These are phyloP conservation scores for Eupithecia centaureata DNA, from an alignment of 2,888 invertebrate species.

Conservation along the genomic window DNA sequence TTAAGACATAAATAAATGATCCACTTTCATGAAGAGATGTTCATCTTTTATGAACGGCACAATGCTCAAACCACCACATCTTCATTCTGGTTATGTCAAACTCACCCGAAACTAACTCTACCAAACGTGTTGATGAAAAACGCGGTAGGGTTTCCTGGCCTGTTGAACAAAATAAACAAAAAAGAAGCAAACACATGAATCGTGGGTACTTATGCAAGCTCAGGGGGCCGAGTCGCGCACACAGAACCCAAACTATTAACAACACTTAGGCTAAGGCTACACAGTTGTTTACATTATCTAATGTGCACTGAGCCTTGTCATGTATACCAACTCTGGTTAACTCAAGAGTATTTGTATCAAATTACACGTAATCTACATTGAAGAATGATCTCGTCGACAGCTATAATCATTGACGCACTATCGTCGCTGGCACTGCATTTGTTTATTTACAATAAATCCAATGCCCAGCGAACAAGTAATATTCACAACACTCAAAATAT, in stretches of 20 bases:
- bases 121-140: slow-evolving; percentile 89
- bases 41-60: slow-evolving; percentile 74
- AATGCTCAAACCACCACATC: slow-evolving; percentile 82
- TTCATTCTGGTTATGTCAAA: slow-evolving; percentile 82
- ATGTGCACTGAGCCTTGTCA: slow-evolving; percentile 44
- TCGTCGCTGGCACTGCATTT: slow-evolving; percentile 11
- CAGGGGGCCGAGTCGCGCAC: slow-evolving; percentile 65
- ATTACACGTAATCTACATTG: neutral
- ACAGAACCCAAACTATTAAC: slow-evolving; percentile 66
- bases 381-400: slow-evolving; percentile 2
- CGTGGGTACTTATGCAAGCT: slow-evolving; percentile 72
- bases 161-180: slow-evolving; percentile 87
- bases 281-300: slow-evolving; percentile 24
- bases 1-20: slow-evolving; percentile 76
- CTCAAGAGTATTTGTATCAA: neutral
- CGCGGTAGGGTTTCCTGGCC: slow-evolving; percentile 87
- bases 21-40: slow-evolving; percentile 71
- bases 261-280: slow-evolving; percentile 47
- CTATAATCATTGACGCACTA: slow-evolving; percentile 6
- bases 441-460: slow-evolving; percentile 17
- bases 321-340: slow-evolving; percentile 40
- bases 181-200: slow-evolving; percentile 75
- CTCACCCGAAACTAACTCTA: slow-evolving; percentile 89
- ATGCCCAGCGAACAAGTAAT: slow-evolving; percentile 1
- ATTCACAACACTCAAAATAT: neutral